A percentile compares a stretch with the other conserved stretches of the same genome.
Conservation (phyloP, 2,888 invertebrate species). For the Cheilosia urbana region DNA sequence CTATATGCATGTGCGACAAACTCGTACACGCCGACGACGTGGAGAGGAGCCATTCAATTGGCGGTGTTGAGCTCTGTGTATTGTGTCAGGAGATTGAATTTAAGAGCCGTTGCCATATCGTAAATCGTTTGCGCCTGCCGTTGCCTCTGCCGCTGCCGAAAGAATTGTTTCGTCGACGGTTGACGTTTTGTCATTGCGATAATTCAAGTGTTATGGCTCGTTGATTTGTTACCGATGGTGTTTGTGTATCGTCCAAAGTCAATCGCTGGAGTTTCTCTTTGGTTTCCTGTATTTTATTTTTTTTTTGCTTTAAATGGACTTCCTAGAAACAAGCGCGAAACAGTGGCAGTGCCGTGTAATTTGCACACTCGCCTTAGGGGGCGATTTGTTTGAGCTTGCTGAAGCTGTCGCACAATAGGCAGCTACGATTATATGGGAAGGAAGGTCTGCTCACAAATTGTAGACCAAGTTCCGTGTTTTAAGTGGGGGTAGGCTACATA, state of each 20-base stretch:
- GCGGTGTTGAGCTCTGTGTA: slow-evolving; percentile 59
- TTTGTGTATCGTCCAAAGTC: slow-evolving; percentile 53
- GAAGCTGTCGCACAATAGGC: no score
- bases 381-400: neutral
- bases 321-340: slow-evolving; percentile 29
- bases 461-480: no score
- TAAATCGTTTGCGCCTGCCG: slow-evolving; percentile 63
- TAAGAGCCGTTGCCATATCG: slow-evolving; percentile 65
- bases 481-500: no score
- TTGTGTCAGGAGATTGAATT: slow-evolving; percentile 72
- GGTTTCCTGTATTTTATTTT: slow-evolving; percentile 51
- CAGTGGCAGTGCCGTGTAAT: slow-evolving; percentile 11
- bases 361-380: slow-evolving; percentile 10
- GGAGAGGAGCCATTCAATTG: slow-evolving; percentile 46
- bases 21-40: neutral
- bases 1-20: neutral
- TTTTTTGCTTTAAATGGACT: slow-evolving; percentile 45
- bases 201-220: slow-evolving; percentile 72
- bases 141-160: slow-evolving; percentile 31
- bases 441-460: no score
- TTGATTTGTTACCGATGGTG: slow-evolving; percentile 67
- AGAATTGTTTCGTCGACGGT: slow-evolving; percentile 68
- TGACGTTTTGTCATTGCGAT: slow-evolving; percentile 71
- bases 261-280: slow-evolving; percentile 61
- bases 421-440: no score